A percentile compares a stretch with the other conserved stretches of the same genome.
phyloP scores from a whole-genome alignment of 2,888 invertebrate genomes.

The Nemurella pictetii region DNA sequence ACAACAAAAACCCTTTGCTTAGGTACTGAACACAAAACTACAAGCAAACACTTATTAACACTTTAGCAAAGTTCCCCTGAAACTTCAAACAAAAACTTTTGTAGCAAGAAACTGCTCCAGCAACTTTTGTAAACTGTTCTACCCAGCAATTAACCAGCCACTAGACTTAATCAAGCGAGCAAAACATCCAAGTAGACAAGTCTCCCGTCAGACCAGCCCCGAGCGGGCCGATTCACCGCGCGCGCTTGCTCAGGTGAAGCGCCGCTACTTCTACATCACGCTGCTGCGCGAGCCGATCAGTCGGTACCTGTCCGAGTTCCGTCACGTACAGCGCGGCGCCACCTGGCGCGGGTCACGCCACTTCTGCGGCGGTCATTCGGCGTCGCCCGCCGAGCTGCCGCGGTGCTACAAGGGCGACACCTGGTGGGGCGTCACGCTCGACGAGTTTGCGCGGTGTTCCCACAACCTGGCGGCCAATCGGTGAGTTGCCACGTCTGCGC shows the following conservation, averaged over 20 bases:
- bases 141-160: no score
- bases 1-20: background rate
- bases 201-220: no score
- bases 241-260: conserved; percentile 44
- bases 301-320: conserved; percentile 93
- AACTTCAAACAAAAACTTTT: no score
- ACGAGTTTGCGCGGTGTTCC: conserved; percentile 88
- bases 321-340: conserved; percentile 94
- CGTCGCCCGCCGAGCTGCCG: conserved; percentile 81
- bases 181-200: no score
- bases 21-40: no score
- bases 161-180: no score
- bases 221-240: no score
- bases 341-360: conserved; percentile 85
- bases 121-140: no score
- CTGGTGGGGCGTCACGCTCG: conserved; percentile 87
- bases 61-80: no score
- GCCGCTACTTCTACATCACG: conserved; percentile 94
- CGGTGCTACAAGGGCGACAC: conserved; percentile 75
- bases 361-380: conserved; percentile 69
- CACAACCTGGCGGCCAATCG: conserved; percentile 92
- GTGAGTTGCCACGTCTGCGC: no score
- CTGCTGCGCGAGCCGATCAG: conserved; percentile 91
- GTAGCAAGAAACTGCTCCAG: no score
- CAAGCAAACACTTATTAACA: no score